Conservation (phyloP, 2,888 invertebrate species). For the Cryptus viduatorius region DNA sequence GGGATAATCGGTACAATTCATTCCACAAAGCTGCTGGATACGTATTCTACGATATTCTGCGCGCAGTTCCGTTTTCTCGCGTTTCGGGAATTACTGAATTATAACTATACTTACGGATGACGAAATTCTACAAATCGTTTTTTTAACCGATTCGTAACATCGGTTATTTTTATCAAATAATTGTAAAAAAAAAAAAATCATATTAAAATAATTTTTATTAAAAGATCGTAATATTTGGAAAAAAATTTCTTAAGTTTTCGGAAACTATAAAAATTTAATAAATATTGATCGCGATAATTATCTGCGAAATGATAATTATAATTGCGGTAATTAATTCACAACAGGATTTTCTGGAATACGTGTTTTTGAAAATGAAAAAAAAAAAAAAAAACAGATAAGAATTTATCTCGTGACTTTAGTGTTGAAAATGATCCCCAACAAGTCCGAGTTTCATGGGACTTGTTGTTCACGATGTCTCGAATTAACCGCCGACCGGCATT, state of each 20-base stretch:
- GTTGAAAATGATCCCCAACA: background rate
- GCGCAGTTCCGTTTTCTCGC: slow-evolving; percentile 26
- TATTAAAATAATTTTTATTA: no score
- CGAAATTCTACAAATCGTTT: background rate
- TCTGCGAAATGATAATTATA: no score
- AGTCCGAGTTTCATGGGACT: background rate
- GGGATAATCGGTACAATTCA: slow-evolving; percentile 73
- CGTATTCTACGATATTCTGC: slow-evolving; percentile 52
- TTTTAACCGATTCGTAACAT: background rate
- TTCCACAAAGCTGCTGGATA: slow-evolving; percentile 46
- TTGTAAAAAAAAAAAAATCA: no score
- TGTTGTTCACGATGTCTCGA: background rate
- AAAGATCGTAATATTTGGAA: no score
- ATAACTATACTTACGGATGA: background rate
- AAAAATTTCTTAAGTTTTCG: no score
- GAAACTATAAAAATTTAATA: no score
- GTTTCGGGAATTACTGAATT: slow-evolving; percentile 25
- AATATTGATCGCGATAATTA: no score
- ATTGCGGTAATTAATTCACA: no score
- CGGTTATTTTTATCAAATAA: background rate
- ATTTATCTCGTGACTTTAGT: background rate
- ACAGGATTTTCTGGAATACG: no score
- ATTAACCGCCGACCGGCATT: slow-evolving; percentile 32
- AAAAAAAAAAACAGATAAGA: background rate
- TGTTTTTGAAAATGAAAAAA: no score